These are phyloP conservation scores for Tetraodon nigroviridis DNA, from an alignment of 2,113 vertebrate genomes.

Conservation along the genomic window DNA sequence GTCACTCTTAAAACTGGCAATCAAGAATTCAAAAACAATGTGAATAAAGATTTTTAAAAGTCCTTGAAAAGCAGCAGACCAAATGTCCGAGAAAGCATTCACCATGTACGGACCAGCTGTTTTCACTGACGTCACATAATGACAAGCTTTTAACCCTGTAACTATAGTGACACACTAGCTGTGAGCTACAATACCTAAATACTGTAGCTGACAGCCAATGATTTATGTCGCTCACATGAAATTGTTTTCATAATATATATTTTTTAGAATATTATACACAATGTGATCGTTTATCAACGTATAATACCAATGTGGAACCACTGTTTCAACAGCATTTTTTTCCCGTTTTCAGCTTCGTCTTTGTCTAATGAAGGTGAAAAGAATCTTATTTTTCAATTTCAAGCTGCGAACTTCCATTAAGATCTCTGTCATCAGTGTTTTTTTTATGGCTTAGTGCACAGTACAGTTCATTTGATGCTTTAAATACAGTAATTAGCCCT, in stretches of 20 bases:
- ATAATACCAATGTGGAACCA: neutral
- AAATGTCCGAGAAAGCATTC: neutral
- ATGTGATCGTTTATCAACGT: too few relatives aligned
- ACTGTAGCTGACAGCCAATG: too few relatives aligned
- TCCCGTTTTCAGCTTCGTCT: constrained; percentile 4
- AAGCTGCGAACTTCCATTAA: constrained; percentile 28
- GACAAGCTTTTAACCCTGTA: too few relatives aligned
- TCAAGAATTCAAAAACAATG: constrained; percentile 1
- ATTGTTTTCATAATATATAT: too few relatives aligned
- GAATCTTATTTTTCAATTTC: constrained; percentile 14
- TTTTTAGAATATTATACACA: too few relatives aligned
- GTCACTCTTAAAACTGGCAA: constrained; percentile 33
- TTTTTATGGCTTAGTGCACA: constrained; percentile 21
- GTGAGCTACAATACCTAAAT: too few relatives aligned
- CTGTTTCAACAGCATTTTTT: neutral
- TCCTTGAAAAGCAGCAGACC: constrained; percentile 7
- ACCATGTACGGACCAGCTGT: too few relatives aligned
- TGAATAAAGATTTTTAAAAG: constrained; percentile 13
- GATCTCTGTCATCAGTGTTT: constrained; percentile 18
- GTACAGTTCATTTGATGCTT: constrained; percentile 31
- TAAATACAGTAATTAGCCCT: constrained; percentile 40
- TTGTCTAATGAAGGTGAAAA: constrained; percentile 42
- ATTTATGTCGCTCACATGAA: too few relatives aligned
- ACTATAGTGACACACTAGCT: too few relatives aligned
- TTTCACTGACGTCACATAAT: too few relatives aligned